Conservation (phyloP, 2,113 vertebrate species). For the Dolichallabes microphthalmus region DNA sequence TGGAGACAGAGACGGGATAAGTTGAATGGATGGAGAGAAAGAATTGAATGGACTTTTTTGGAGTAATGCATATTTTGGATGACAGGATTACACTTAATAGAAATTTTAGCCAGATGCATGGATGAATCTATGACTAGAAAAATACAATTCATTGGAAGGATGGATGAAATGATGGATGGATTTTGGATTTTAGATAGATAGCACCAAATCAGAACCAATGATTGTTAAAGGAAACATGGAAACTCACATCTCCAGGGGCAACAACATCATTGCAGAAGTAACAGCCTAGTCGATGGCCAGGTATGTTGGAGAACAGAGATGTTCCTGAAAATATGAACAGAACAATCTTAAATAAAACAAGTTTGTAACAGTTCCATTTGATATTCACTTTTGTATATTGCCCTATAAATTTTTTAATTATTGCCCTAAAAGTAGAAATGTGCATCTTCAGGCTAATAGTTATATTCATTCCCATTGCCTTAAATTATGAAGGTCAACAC, state of each 20-base stretch:
- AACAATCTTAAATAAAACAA: neutral
- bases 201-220: neutral
- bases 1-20: neutral
- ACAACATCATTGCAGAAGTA: slow-evolving; percentile 99
- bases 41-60: neutral
- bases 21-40: neutral
- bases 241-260: slow-evolving; percentile 94
- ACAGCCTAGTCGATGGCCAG: slow-evolving; percentile 93
- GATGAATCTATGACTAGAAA: neutral
- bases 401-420: too few species aligned
- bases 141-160: neutral
- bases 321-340: slow-evolving; percentile 66
- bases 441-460: too few species aligned
- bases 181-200: too few species aligned
- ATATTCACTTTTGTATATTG: too few species aligned
- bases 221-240: neutral
- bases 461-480: too few species aligned
- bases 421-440: too few species aligned
- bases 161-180: neutral
- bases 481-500: too few species aligned
- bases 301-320: slow-evolving; percentile 96
- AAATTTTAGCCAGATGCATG: too few species aligned
- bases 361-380: too few species aligned
- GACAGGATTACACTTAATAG: neutral
- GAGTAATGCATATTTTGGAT: neutral